These are phyloP conservation scores for Andricus curvator DNA, from an alignment of 2,888 invertebrate genomes.

Conservation along the genomic window DNA sequence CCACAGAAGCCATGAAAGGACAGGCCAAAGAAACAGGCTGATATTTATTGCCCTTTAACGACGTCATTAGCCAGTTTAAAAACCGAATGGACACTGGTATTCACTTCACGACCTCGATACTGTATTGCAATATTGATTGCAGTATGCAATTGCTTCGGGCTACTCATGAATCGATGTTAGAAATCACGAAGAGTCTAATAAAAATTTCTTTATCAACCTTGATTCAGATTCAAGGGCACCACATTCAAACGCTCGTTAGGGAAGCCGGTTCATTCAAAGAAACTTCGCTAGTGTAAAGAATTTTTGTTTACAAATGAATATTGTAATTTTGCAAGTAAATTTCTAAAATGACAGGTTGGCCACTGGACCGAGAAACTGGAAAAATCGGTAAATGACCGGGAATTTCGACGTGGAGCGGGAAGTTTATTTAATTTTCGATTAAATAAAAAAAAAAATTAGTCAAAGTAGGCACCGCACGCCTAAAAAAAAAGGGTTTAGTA, in stretches of 20 bases:
- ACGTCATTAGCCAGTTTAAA: slow-evolving; percentile 55
- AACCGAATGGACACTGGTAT: slow-evolving; percentile 45
- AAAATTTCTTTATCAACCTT: slow-evolving; percentile 8
- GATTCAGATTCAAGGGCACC: background rate
- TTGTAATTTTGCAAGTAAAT: too few relatives aligned
- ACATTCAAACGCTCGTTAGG: background rate
- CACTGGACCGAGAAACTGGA: too few relatives aligned
- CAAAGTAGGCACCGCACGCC: too few relatives aligned
- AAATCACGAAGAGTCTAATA: slow-evolving; percentile 7
- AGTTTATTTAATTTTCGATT: too few relatives aligned
- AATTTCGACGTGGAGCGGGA: too few relatives aligned
- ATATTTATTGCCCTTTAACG: slow-evolving; percentile 60
- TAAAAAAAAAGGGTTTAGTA: too few relatives aligned
- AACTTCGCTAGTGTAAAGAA: background rate
- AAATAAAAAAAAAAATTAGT: too few relatives aligned
- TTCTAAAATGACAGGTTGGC: too few relatives aligned
- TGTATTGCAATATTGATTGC: slow-evolving; percentile 24
- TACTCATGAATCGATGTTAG: slow-evolving; percentile 21
- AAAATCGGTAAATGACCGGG: too few relatives aligned
- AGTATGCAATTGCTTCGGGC: slow-evolving; percentile 26
- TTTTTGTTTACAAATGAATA: background rate
- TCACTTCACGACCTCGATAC: background rate
- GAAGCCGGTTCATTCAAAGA: background rate
- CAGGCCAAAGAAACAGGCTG: slow-evolving; percentile 45
- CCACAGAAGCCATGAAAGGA: slow-evolving; percentile 32